Conservation (phyloP, 2,113 vertebrate genomes). For the Eclectus roratus region DNA sequence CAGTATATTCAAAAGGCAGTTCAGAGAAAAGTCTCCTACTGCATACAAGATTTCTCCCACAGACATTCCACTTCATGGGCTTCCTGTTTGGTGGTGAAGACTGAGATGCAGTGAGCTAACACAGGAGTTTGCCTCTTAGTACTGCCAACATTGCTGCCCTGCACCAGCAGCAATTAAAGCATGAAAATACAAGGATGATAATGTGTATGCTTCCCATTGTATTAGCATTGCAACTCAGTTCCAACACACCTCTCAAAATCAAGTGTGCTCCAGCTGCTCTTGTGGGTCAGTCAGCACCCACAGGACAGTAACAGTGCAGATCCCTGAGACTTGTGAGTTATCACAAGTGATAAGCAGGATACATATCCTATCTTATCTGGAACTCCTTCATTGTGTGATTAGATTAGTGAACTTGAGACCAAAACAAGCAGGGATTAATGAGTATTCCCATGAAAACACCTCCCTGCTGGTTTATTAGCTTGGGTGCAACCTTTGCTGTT, state of each 20-base stretch:
- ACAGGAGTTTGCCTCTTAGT: background rate
- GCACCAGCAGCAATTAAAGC: background rate
- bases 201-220: background rate
- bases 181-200: background rate
- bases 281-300: background rate
- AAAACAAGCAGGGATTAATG: background rate
- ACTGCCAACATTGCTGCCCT: background rate
- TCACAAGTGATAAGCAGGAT: background rate
- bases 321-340: background rate
- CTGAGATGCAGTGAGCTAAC: background rate
- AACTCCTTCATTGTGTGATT: background rate
- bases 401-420: background rate
- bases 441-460: background rate
- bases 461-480: background rate
- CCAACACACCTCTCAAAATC: background rate
- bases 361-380: background rate
- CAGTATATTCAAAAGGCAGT: background rate
- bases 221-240: background rate
- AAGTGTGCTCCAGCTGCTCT: background rate
- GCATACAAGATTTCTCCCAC: background rate
- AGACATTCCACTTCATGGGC: background rate
- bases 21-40: background rate
- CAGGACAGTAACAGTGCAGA: background rate
- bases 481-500: accelerated
- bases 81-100: background rate